Percentiles rank a stretch among this genome's conserved stretches.
Evolutionary conservation across 2,113 vertebrate genomes (phyloP).

Genomic region (Athene noctua): DNA sequence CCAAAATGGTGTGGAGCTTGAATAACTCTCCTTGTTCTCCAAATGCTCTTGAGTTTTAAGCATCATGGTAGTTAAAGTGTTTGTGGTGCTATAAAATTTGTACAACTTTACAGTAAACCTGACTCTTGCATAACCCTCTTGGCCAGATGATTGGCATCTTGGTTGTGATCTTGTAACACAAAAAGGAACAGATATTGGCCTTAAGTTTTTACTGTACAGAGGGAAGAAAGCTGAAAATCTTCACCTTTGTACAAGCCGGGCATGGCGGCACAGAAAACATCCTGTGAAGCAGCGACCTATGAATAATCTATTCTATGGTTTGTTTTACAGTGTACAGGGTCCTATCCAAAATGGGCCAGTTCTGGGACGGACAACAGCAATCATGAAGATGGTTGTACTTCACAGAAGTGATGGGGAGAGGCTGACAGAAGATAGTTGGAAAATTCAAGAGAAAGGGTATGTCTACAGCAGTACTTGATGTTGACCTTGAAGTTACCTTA

Average conservation of each 20-base stretch:
- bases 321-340: not conserved
- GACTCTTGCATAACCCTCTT: constrained; percentile 34
- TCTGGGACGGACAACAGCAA: not conserved
- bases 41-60: constrained; percentile 30
- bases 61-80: constrained; percentile 38
- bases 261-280: not conserved
- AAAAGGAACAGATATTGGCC: not conserved
- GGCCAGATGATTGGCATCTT: constrained; percentile 35
- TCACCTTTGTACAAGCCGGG: not conserved
- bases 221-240: not conserved
- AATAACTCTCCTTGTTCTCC: constrained; percentile 74
- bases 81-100: constrained; percentile 66
- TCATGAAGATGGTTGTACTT: not conserved
- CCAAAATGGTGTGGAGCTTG: constrained; percentile 50
- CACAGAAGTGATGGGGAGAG: not conserved
- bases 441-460: not conserved
- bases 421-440: not conserved
- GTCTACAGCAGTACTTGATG: not conserved
- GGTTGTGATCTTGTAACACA: not conserved
- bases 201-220: not conserved
- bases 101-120: constrained; percentile 52
- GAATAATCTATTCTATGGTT: not conserved
- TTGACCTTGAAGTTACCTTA: constrained; percentile 48
- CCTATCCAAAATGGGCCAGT: not conserved
- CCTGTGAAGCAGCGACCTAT: not conserved